Base-by-base conservation (phyloP, 2,797 vertebrate genomes). In the Crypturellus tataupa region DNA sequence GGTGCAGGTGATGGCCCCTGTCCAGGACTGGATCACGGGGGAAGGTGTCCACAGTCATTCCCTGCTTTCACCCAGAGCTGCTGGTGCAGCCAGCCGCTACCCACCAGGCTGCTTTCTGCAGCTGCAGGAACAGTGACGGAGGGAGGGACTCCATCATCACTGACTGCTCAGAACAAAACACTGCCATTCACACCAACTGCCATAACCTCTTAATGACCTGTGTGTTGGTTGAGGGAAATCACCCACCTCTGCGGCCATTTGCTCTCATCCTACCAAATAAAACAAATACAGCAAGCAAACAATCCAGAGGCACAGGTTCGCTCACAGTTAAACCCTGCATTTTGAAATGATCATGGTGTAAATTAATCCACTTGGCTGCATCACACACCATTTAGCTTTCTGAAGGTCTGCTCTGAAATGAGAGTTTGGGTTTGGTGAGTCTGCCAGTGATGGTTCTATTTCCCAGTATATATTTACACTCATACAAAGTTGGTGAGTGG, bases 391-490 rank as follows among this genome's bases (percentile, higher is more conserved):
- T 76, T 94, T 93, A 80, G 83, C 79, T 40, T 25, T 35, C 87
- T 89, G 72, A 78, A 95, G 94, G 83, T 80, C 88, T 94, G 93
- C 94, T 93, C 93, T 85, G 81, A 90, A 93, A 89, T n/a, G 60
- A 84, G 84, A 93, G 83, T 70, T 91, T 96, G 93, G 78, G 40
- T 90, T 90, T 87, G 91, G 91, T 78, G 80, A 93, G 89, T 96
- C 95, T 96, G 95, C 88, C 94, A 92, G 94, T 37, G 87, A 93
- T 6, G 35, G 85, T 83, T 94, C 87, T n/a, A 25, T 94, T 96
- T 93, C 93, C 89, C 93, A 27, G 78, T 72, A 93, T 87, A 65
- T 93, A 95, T 96, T 97, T 94, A 94, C 94, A 94, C 91, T 94
- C 75, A 64, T 86, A 72, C 91, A 80, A 89, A 70, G 83, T 59